Evolutionary conservation across 2,888 invertebrate genomes (phyloP).

Genomic region (Drosophila monieri): DNA sequence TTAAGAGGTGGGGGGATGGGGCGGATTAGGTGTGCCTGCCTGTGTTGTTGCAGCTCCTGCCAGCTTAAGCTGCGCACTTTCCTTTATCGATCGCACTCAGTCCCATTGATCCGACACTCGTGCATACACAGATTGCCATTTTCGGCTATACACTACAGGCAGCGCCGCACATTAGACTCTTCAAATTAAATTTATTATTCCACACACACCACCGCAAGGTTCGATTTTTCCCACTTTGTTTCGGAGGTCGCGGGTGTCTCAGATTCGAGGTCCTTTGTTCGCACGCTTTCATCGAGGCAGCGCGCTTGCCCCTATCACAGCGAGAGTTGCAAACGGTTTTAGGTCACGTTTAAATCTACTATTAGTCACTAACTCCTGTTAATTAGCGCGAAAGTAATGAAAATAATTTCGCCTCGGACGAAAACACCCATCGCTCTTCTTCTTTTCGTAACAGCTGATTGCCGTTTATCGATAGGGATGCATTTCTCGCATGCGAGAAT

Average conservation of each 20-base stretch:
- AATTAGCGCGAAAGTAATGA: slow-evolving; percentile 52
- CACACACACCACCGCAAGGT: slow-evolving; percentile 42
- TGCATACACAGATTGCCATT: slow-evolving; percentile 25
- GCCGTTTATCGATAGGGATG: background rate
- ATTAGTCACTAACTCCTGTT: slow-evolving; percentile 45
- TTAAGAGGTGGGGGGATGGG: slow-evolving; percentile 5
- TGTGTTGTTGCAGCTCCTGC: slow-evolving; percentile 19
- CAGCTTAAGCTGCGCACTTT: slow-evolving; percentile 18
- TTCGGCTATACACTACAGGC: slow-evolving; percentile 24
- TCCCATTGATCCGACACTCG: slow-evolving; percentile 23
- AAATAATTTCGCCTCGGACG: slow-evolving; percentile 55
- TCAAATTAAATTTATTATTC: slow-evolving; percentile 59
- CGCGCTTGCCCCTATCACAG: slow-evolving; percentile 26
- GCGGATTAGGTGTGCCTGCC: slow-evolving; percentile 32
- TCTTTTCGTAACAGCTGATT: slow-evolving; percentile 1
- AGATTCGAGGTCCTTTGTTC: slow-evolving; percentile 53
- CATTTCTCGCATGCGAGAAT: background rate
- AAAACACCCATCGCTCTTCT: slow-evolving; percentile 58
- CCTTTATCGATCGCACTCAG: slow-evolving; percentile 29
- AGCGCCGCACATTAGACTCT: slow-evolving; percentile 46
- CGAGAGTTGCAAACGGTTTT: slow-evolving; percentile 15
- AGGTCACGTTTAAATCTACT: slow-evolving; percentile 28
- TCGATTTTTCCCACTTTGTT: slow-evolving; percentile 78
- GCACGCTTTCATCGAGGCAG: slow-evolving; percentile 31
- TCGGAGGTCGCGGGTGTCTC: slow-evolving; percentile 57